Base-by-base conservation (phyloP, 2,888 invertebrate species). In the Ophion ellenae region DNA sequence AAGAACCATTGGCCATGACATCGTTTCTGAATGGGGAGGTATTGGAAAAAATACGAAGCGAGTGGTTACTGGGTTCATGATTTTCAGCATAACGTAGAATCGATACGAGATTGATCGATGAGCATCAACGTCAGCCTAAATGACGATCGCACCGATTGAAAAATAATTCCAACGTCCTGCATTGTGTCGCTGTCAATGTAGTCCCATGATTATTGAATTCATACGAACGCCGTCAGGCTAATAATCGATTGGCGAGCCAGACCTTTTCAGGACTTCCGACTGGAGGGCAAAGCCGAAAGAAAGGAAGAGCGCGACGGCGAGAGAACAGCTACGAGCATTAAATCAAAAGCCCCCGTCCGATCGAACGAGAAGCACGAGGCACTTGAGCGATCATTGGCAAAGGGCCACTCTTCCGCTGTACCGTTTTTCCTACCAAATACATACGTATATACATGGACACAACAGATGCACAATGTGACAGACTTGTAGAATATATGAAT, bases 341-440 rank as follows among this genome's bases (percentile, higher is more conserved):
- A 90, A 90, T 90, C 90, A 90, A 91, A 87, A 87, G 86, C 84
- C 89, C 88, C 2, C 88, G 90, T 90, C 90, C 89, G 90, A 89
- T 90, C 90, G 89, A 90, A 86, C 87, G 85, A 88, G 90, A 77
- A 76, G 53, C 28, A 61, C 57, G 64, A 67, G 83, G 77, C 80
- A 77, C 85, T 86, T 81, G 45, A 36, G 69, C 40, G 24, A 63
- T 47, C 67, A 78, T 74, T 74, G 63, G 77, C 74, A 47, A 75
- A 78, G 70, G 78, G 69, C 81, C 64, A 75, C 81, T 75, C 83
- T 75, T 66, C 36, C 57, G 70, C 40, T 59, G 47, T 47, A 57
- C 40, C 53, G 45, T 64, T 45, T 66, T 53, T 61, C 14, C n/a
- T 45, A 10, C 14, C 11, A 47, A 47, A 17, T 57, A 14, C 47